Conservation (phyloP, 2,888 invertebrate genomes). For the Trachelus troglodyta region DNA sequence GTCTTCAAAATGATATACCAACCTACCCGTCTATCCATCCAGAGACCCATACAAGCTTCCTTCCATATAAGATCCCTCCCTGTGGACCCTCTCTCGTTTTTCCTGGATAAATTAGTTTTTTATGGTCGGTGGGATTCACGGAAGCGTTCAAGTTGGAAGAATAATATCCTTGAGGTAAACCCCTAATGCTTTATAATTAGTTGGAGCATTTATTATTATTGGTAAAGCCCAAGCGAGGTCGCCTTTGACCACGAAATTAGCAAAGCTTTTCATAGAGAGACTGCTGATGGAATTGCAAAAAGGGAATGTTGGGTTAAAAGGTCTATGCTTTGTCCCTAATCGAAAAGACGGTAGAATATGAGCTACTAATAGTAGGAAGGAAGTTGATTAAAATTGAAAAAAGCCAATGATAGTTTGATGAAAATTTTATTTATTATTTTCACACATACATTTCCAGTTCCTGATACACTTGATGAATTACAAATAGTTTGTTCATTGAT, state of each 20-base stretch:
- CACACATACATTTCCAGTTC: too few species aligned
- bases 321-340: too few species aligned
- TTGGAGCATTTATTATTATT: conserved; percentile 32
- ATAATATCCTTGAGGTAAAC: conserved; percentile 42
- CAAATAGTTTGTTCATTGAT: too few species aligned
- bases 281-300: too few species aligned
- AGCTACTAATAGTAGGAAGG: too few species aligned
- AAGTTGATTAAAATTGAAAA: too few species aligned
- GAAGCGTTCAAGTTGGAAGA: conserved; percentile 33
- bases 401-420: too few species aligned
- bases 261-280: too few species aligned
- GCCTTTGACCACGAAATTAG: too few species aligned
- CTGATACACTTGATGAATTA: too few species aligned
- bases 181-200: conserved; percentile 51
- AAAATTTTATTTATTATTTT: too few species aligned
- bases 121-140: conserved; percentile 39
- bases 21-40: conserved; percentile 24
- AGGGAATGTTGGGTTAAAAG: too few species aligned
- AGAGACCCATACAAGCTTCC: conserved; percentile 7
- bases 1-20: conserved; percentile 60
- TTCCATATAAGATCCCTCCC: background rate
- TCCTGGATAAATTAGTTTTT: conserved; percentile 49
- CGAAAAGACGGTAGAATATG: fast-evolving
- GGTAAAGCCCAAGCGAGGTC: background rate
- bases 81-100: conserved; percentile 24